A percentile compares a stretch with the other conserved stretches of the same genome.
Conservation (phyloP, 1,140 invertebrate species). For the Drosophila willistoni region DNA sequence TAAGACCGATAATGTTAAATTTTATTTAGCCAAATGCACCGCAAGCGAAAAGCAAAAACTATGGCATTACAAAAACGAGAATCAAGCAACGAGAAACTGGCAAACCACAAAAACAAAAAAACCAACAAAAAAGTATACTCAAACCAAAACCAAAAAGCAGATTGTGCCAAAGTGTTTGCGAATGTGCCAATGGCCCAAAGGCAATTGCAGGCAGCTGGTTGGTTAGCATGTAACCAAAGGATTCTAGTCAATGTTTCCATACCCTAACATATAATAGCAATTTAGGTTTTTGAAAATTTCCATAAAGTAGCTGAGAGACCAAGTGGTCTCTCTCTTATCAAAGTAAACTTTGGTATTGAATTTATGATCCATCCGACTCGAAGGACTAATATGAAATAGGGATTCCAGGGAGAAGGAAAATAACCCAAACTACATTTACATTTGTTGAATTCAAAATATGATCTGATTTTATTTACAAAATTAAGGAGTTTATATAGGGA, state of each 20-base stretch:
- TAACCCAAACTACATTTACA: no score
- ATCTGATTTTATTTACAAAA: no score
- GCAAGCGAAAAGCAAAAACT: conserved; percentile 2
- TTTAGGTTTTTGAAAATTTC: no score
- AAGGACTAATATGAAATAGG: no score
- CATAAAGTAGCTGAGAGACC: no score
- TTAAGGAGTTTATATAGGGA: no score
- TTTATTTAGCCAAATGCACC: conserved; percentile 17
- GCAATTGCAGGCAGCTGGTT: conserved; percentile 50
- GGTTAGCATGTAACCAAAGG: not conserved
- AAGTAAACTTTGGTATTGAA: no score
- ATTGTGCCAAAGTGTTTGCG: conserved; percentile 66
- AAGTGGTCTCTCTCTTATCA: no score
- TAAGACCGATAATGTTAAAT: conserved; percentile 5
- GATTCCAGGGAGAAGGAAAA: no score
- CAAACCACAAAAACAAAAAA: not conserved
- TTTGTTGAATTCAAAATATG: no score
- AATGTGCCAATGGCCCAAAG: conserved; percentile 69
- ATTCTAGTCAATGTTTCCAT: not conserved
- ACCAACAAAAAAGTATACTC: conserved; percentile 22
- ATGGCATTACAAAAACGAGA: not conserved
- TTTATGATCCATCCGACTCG: no score
- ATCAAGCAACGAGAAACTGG: not conserved
- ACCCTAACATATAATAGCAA: not conserved
- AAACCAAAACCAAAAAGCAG: conserved; percentile 38